These are phyloP conservation scores for Leptobrachium leishanense DNA, from an alignment of 2,113 vertebrate genomes.

Conservation along the genomic window DNA sequence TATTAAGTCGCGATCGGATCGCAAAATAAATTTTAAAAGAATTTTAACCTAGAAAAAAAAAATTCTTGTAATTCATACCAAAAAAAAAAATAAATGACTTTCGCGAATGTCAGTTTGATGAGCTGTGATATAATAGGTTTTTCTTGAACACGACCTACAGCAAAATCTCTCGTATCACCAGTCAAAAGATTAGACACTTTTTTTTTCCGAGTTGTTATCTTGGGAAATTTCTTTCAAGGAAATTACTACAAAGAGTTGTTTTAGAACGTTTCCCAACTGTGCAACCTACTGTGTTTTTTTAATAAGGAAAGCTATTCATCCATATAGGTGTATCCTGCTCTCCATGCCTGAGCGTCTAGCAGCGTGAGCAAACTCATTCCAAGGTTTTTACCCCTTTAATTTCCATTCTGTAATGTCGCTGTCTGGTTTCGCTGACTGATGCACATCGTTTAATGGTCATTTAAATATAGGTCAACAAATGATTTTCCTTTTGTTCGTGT, in stretches of 20 bases:
- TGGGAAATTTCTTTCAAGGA: slow-evolving; percentile 83
- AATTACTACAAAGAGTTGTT: slow-evolving; percentile 92
- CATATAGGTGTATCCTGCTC: slow-evolving; percentile 98
- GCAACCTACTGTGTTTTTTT: slow-evolving; percentile 91
- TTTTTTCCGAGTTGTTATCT: slow-evolving; percentile 66
- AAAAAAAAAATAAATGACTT: not conserved
- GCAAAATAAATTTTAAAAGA: too few relatives aligned
- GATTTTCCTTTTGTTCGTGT: slow-evolving; percentile 50
- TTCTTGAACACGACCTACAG: slow-evolving; percentile 63
- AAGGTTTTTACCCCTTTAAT: slow-evolving; percentile 72
- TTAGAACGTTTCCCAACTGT: slow-evolving; percentile 85
- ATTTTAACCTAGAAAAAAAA: not conserved
- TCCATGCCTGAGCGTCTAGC: slow-evolving; percentile 89
- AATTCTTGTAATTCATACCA: not conserved
- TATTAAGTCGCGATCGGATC: too few relatives aligned
- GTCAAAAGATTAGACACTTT: slow-evolving; percentile 70
- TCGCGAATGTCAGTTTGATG: slow-evolving; percentile 53
- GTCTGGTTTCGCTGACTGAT: slow-evolving; percentile 64
- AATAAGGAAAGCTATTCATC: slow-evolving; percentile 98
- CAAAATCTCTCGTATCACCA: slow-evolving; percentile 60
- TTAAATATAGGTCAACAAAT: slow-evolving; percentile 59
- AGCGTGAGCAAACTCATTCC: slow-evolving; percentile 77
- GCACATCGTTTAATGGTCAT: slow-evolving; percentile 60
- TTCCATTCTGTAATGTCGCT: slow-evolving; percentile 68
- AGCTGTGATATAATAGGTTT: slow-evolving; percentile 58